Evolutionary conservation across 2,888 invertebrate genomes (phyloP).

Genomic region (Melinopterus prodromus): DNA sequence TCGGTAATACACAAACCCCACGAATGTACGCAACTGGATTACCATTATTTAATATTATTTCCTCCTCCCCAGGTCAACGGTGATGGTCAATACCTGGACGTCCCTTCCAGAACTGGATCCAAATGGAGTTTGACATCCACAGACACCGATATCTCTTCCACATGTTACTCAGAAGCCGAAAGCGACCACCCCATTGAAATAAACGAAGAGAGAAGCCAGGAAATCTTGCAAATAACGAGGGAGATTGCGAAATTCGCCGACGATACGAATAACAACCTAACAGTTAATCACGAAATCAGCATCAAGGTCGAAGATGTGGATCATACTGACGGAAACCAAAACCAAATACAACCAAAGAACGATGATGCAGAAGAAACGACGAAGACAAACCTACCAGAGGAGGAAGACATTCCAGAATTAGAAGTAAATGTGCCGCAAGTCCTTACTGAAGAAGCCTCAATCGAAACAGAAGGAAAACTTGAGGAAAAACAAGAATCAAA

Average conservation of each 20-base stretch:
- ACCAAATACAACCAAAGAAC: conserved; percentile 5
- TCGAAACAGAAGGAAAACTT: neutral
- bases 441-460: neutral
- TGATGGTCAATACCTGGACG: conserved; percentile 24
- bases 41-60: neutral
- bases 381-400: neutral
- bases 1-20: conserved; percentile 35
- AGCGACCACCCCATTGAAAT: conserved; percentile 26
- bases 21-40: neutral
- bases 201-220: conserved; percentile 14
- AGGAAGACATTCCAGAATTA: neutral
- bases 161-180: conserved; percentile 39
- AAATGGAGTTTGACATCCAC: conserved; percentile 48
- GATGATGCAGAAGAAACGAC: neutral
- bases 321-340: neutral
- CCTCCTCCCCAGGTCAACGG: conserved; percentile 18
- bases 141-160: conserved; percentile 43
- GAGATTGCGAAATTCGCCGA: conserved; percentile 32
- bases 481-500: neutral
- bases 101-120: conserved; percentile 38
- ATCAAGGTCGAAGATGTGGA: conserved; percentile 25
- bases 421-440: neutral
- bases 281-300: conserved; percentile 8
- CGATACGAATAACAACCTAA: conserved; percentile 31
- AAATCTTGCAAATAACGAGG: conserved; percentile 28